Evolutionary conservation across 2,797 vertebrate genomes (phyloP).

Genomic region (Paratrypauchen microcephalus): DNA sequence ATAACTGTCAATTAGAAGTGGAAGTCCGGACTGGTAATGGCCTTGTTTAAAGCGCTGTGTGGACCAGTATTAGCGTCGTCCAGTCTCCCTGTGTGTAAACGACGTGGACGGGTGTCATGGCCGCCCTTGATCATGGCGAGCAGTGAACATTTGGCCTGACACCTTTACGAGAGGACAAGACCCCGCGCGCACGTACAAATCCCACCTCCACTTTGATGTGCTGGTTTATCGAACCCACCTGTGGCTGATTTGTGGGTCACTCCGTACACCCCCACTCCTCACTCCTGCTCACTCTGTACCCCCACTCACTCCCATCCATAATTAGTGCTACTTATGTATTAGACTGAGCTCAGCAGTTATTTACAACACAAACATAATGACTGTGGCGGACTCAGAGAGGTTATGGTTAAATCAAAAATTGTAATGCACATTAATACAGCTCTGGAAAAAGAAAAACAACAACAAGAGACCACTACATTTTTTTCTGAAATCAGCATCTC

Average conservation of each 20-base stretch:
- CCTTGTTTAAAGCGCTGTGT: slow-evolving; percentile 59
- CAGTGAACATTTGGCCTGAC: slow-evolving; percentile 78
- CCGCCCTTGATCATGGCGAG: slow-evolving; percentile 80
- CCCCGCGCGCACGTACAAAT: slow-evolving; percentile 69
- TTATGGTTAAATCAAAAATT: no score
- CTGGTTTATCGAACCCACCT: slow-evolving; percentile 85
- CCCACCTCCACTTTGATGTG: slow-evolving; percentile 80
- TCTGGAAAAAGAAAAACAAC: no score
- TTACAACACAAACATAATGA: slow-evolving; percentile 73
- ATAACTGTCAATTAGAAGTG: slow-evolving; percentile 73
- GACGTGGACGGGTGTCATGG: slow-evolving; percentile 27
- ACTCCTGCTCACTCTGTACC: slow-evolving; percentile 50
- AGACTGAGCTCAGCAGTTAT: slow-evolving; percentile 69
- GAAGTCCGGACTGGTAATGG: slow-evolving; percentile 68
- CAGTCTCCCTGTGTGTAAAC: slow-evolving; percentile 47
- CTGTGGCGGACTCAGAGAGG: slow-evolving; percentile 18
- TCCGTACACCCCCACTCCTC: slow-evolving; percentile 46
- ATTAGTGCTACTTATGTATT: slow-evolving; percentile 40
- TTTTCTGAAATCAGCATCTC: no score
- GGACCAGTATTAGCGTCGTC: slow-evolving; percentile 67
- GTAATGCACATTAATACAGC: no score
- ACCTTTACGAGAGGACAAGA: slow-evolving; percentile 83
- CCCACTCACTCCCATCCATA: slow-evolving; percentile 47
- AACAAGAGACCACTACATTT: no score
- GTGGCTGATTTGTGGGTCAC: slow-evolving; percentile 79